Conservation (phyloP, 2,113 vertebrate genomes). For the Xenopus laevis region DNA sequence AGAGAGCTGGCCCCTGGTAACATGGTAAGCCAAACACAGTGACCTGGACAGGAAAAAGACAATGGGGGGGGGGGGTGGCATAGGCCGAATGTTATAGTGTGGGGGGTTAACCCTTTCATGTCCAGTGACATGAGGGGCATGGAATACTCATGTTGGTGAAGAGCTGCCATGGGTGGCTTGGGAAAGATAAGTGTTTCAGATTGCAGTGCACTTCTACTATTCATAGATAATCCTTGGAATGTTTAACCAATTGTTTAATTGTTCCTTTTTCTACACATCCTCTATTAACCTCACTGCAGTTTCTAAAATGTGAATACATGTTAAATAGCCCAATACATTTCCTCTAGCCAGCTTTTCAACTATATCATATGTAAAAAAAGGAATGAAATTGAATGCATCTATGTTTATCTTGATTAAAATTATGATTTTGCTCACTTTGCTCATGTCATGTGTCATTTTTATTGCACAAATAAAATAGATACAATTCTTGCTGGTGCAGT, state of each 20-base stretch:
- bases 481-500: slow-evolving; percentile 32
- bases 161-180: too few species aligned
- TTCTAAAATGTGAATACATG: slow-evolving; percentile 1
- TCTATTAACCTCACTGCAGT: neutral
- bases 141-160: too few species aligned
- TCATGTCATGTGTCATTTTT: slow-evolving; percentile 21
- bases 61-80: too few species aligned
- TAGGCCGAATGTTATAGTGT: too few species aligned
- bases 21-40: too few species aligned
- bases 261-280: neutral
- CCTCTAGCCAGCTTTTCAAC: neutral
- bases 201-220: too few species aligned
- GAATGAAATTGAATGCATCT: neutral
- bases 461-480: slow-evolving; percentile 18
- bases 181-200: too few species aligned
- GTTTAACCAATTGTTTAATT: neutral
- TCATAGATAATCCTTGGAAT: neutral
- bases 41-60: too few species aligned
- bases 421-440: slow-evolving; percentile 27
- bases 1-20: too few species aligned
- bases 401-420: slow-evolving; percentile 6
- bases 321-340: neutral
- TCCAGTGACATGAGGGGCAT: too few species aligned
- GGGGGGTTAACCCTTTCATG: too few species aligned
- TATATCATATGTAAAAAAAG: neutral